These are phyloP conservation scores for Acrocephalus kingi DNA, from an alignment of 2,113 vertebrate genomes.

Conservation along the genomic window DNA sequence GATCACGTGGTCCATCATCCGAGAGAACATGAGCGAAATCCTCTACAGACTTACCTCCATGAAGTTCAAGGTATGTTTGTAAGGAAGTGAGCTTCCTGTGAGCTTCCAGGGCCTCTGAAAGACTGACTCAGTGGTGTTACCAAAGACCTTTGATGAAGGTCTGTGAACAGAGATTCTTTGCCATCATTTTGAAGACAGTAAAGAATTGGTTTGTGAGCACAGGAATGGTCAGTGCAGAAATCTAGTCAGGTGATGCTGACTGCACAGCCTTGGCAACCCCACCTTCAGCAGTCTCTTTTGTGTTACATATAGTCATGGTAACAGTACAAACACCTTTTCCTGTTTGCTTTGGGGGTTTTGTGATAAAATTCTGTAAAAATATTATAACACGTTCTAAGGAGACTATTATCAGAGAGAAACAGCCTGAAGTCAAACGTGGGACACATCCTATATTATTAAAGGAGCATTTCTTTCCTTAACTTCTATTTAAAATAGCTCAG, in stretches of 20 bases:
- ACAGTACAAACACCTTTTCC: neutral
- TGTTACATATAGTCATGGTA: neutral
- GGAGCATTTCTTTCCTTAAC: neutral
- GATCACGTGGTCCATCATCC: constrained; percentile 98
- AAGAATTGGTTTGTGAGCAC: neutral
- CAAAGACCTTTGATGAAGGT: neutral
- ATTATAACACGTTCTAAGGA: neutral
- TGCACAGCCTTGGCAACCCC: neutral
- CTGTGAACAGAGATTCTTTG: neutral
- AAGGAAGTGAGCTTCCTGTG: neutral
- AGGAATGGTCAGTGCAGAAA: neutral
- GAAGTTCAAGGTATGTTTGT: constrained; percentile 92
- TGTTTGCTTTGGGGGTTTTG: neutral
- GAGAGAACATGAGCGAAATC: constrained; percentile 94
- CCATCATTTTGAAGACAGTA: neutral
- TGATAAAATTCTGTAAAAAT: neutral
- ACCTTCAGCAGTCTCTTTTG: neutral
- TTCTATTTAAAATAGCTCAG: neutral
- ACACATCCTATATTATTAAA: neutral
- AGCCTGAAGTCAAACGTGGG: neutral
- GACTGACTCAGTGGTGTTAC: neutral
- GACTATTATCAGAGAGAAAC: neutral
- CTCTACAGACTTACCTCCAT: constrained; percentile 94
- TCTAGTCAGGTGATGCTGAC: neutral
- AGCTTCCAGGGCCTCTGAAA: neutral